phyloP scores from a whole-genome alignment of 2,797 vertebrate species.

The Meriones psammophilus region DNA sequence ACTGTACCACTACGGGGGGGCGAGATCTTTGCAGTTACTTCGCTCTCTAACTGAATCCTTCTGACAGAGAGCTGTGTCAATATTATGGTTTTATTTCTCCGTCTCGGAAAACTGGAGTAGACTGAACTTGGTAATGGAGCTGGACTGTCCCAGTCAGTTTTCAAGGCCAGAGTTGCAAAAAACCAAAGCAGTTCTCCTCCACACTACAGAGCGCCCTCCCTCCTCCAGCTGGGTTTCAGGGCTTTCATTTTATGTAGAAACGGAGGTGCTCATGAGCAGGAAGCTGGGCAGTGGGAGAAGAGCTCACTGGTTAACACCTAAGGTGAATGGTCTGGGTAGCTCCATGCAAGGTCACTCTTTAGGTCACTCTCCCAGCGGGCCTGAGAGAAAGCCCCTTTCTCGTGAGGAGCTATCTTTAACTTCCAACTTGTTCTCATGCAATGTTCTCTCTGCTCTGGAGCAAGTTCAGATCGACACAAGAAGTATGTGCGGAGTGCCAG shows the following conservation, averaged over 20 bases:
- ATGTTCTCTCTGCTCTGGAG: background rate
- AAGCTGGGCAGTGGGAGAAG: background rate
- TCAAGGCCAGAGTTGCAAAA: background rate
- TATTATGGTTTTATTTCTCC: background rate
- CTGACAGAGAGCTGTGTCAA: background rate
- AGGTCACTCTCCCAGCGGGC: background rate
- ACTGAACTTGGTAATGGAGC: background rate
- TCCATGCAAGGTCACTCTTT: background rate
- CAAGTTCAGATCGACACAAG: conserved; percentile 26
- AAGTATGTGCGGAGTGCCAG: conserved; percentile 31
- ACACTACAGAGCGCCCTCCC: background rate
- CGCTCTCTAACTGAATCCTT: conserved; percentile 12
- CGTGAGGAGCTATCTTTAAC: background rate
- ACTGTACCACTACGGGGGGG: background rate
- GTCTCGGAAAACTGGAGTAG: background rate
- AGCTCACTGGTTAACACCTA: background rate
- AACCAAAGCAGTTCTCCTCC: background rate
- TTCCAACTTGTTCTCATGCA: background rate
- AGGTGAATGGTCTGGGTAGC: background rate
- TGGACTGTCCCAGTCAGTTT: background rate
- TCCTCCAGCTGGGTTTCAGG: background rate
- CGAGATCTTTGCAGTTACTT: background rate
- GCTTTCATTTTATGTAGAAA: background rate
- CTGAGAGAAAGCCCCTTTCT: conserved; percentile 18
- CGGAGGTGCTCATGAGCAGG: background rate